These are phyloP conservation scores for Leptinotarsa rubiginosa DNA, from an alignment of 2,888 invertebrate genomes.

Conservation along the genomic window DNA sequence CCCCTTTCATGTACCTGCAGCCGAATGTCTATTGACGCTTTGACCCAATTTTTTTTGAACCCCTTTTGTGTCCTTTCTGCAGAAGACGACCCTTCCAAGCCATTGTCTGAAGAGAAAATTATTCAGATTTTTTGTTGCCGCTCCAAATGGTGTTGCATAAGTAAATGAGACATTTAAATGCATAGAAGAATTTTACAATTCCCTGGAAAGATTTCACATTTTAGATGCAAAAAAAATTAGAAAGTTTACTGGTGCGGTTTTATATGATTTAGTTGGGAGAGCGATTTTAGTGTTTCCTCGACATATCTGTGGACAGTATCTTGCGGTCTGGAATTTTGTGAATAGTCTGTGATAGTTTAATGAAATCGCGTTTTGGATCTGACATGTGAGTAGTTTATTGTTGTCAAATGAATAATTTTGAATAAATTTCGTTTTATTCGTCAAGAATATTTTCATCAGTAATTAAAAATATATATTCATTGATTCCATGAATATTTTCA, in stretches of 20 bases:
- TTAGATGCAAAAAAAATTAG: constrained; percentile 60
- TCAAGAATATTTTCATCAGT: too few relatives aligned
- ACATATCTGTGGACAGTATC: constrained; percentile 22
- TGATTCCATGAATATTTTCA: too few relatives aligned
- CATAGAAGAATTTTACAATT: constrained; percentile 65
- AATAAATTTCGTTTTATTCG: background rate
- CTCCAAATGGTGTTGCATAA: constrained; percentile 48
- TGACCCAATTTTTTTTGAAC: constrained; percentile 58
- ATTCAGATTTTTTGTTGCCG: constrained; percentile 56
- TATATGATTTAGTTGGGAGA: constrained; percentile 46
- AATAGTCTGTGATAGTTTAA: background rate
- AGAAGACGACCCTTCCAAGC: constrained; percentile 25
- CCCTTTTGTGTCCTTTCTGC: constrained; percentile 31
- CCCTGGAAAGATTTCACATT: constrained; percentile 60
- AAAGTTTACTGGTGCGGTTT: constrained; percentile 58
- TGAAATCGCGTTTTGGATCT: background rate
- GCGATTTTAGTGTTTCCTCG: constrained; percentile 22
- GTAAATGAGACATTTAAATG: constrained; percentile 66
- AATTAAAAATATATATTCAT: too few relatives aligned
- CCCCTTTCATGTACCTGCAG: constrained; percentile 46
- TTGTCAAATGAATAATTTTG: background rate
- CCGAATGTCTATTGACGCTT: constrained; percentile 45
- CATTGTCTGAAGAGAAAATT: constrained; percentile 47
- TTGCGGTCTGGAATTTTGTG: constrained; percentile 14
- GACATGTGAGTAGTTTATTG: constrained; percentile 5